Percentiles rank a stretch among this genome's conserved stretches.
These are phyloP conservation scores for Nymphalis urticae DNA, from an alignment of 2,888 invertebrate species.

Conservation along the genomic window DNA sequence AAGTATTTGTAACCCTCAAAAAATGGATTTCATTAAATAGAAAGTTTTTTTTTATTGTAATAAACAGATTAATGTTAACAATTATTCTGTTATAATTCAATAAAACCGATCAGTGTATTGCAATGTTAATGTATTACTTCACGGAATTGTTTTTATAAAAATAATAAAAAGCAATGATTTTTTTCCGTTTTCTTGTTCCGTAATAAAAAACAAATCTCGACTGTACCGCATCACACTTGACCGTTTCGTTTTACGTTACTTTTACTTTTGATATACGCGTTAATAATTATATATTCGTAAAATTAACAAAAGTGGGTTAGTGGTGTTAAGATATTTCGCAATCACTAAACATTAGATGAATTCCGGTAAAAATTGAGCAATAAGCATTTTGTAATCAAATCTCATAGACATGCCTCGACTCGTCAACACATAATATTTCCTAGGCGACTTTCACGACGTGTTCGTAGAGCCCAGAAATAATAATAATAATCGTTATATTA, in stretches of 20 bases:
- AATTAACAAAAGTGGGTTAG: constrained; percentile 42
- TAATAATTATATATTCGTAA: constrained; percentile 33
- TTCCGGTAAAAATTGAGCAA: constrained; percentile 41
- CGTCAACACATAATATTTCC: constrained; percentile 1
- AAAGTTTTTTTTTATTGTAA: too few species aligned
- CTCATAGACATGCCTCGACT: not conserved
- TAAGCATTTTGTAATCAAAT: constrained; percentile 15
- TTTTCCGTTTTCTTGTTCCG: not conserved
- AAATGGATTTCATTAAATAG: too few species aligned
- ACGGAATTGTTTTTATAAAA: not conserved
- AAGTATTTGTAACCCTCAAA: too few species aligned
- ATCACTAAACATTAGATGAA: constrained; percentile 42
- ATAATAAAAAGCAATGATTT: not conserved
- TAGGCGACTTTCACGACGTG: constrained; percentile 5
- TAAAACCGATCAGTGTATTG: too few species aligned
- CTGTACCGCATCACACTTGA: constrained; percentile 18
- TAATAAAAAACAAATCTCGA: constrained; percentile 1
- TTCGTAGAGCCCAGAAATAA: constrained; percentile 44
- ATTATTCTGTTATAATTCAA: too few species aligned
- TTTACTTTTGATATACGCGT: constrained; percentile 30
- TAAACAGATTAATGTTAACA: too few species aligned
- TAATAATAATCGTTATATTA: constrained; percentile 47
- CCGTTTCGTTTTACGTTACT: constrained; percentile 29
- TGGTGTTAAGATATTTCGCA: constrained; percentile 43
- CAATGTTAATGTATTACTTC: too few species aligned